Percentiles rank a stretch among this genome's conserved stretches.
Evolutionary conservation across 2,113 vertebrate species (phyloP).

Genomic region (Hypomesus transpacificus): DNA sequence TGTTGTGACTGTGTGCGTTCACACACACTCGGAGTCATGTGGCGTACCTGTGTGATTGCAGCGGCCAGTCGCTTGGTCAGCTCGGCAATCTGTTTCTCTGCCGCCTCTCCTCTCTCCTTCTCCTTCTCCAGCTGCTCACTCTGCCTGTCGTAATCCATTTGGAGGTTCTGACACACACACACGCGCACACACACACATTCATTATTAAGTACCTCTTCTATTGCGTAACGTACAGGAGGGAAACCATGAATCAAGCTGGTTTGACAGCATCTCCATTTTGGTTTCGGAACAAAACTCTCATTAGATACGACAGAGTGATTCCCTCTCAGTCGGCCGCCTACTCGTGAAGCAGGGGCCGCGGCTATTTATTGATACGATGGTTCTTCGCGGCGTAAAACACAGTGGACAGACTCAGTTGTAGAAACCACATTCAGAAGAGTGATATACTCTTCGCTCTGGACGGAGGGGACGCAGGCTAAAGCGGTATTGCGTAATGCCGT

Average conservation of each 20-base stretch:
- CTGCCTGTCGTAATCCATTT: constrained; percentile 89
- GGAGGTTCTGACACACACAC: constrained; percentile 78
- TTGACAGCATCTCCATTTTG: constrained; percentile 35
- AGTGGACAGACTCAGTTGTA: not conserved
- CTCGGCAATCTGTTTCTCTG: constrained; percentile 83
- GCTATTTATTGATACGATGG: constrained; percentile 37
- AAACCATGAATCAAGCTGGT: constrained; percentile 35
- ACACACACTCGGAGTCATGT: not conserved
- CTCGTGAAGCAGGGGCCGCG: constrained; percentile 41
- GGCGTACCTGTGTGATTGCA: constrained; percentile 78
- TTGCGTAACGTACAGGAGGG: constrained; percentile 40
- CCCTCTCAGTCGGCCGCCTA: constrained; percentile 38
- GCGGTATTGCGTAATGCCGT: no score
- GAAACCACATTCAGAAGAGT: no score
- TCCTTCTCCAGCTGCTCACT: constrained; percentile 89
- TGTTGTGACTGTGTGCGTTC: constrained; percentile 37
- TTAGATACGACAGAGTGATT: constrained; percentile 57
- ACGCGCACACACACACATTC: constrained; percentile 6
- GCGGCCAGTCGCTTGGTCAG: constrained; percentile 80
- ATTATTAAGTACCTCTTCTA: not conserved
- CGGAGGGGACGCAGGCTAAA: no score
- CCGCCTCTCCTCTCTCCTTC: constrained; percentile 73
- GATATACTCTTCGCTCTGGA: no score
- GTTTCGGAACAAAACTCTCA: constrained; percentile 39
- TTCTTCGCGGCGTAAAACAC: not conserved